Percentiles rank a stretch among this genome's conserved stretches.
Evolutionary conservation across 2,888 invertebrate species (phyloP).

Genomic region (Ferrisia virgata): DNA sequence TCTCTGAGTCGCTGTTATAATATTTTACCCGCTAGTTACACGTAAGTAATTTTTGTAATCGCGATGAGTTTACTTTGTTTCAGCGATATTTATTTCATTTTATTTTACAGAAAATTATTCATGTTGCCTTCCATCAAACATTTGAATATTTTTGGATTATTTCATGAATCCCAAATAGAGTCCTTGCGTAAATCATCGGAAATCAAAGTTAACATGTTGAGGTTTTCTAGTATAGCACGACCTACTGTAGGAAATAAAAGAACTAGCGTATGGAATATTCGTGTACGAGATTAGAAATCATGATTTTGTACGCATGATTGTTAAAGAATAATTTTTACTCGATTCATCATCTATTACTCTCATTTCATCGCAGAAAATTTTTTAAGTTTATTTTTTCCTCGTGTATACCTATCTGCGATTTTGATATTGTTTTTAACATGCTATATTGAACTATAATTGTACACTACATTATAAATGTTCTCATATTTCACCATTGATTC

Average conservation of each 20-base stretch:
- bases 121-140: constrained; percentile 48
- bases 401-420: too few relatives aligned
- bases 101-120: constrained; percentile 40
- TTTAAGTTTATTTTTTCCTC: neutral
- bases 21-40: constrained; percentile 66
- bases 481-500: too few relatives aligned
- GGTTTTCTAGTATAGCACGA: constrained; percentile 80
- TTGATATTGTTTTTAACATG: too few relatives aligned
- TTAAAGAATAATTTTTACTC: neutral
- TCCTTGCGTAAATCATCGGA: constrained; percentile 34
- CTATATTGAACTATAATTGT: too few relatives aligned
- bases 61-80: too few relatives aligned
- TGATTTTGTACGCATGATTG: neutral
- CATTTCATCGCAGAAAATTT: neutral
- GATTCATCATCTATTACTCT: neutral
- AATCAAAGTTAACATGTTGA: constrained; percentile 65
- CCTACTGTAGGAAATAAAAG: constrained; percentile 84
- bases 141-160: constrained; percentile 48
- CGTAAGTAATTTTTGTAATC: constrained; percentile 58
- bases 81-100: neutral
- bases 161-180: constrained; percentile 46
- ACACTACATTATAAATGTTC: too few relatives aligned
- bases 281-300: constrained; percentile 67
- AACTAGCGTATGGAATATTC: constrained; percentile 85
- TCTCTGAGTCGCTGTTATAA: constrained; percentile 79